phyloP scores from a whole-genome alignment of 2,888 invertebrate species.

The Cryptus viduatorius region DNA sequence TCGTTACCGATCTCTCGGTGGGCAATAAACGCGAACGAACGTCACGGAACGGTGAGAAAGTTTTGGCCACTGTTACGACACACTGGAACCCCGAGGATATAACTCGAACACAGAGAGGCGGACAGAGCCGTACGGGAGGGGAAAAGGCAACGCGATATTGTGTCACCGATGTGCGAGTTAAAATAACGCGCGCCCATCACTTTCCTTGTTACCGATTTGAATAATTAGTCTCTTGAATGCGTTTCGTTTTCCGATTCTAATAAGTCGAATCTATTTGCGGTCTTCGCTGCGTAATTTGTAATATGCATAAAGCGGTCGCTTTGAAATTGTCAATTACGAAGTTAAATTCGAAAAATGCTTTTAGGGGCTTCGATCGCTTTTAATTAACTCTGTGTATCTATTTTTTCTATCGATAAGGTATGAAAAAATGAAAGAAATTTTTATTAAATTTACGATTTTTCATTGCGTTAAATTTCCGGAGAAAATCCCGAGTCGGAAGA shows the following conservation, averaged over 20 bases:
- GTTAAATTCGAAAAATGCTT: neutral
- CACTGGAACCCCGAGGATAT: constrained; percentile 49
- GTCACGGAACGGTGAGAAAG: constrained; percentile 71
- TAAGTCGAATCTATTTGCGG: neutral
- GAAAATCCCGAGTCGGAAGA: too few relatives aligned
- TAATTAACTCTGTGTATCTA: neutral
- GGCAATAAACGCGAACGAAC: constrained; percentile 56
- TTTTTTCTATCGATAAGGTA: neutral
- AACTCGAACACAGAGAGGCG: neutral
- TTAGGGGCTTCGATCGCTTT: neutral
- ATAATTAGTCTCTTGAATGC: constrained; percentile 15
- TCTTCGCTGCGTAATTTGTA: neutral
- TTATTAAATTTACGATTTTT: too few relatives aligned
- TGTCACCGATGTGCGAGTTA: constrained; percentile 57
- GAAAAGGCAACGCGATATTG: constrained; percentile 38
- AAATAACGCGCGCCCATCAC: constrained; percentile 12
- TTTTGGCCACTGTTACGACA: constrained; percentile 70
- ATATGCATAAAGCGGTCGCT: neutral
- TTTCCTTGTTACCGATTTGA: constrained; percentile 39
- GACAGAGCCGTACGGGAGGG: constrained; percentile 13
- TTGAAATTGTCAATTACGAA: neutral
- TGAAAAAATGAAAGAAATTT: neutral
- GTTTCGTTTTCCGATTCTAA: constrained; percentile 6
- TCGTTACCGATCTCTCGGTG: constrained; percentile 56
- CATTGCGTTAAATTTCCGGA: too few relatives aligned